A percentile compares a stretch with the other conserved stretches of the same genome.
phyloP scores from a whole-genome alignment of 2,113 vertebrate species.

The Climacteris rufus region DNA sequence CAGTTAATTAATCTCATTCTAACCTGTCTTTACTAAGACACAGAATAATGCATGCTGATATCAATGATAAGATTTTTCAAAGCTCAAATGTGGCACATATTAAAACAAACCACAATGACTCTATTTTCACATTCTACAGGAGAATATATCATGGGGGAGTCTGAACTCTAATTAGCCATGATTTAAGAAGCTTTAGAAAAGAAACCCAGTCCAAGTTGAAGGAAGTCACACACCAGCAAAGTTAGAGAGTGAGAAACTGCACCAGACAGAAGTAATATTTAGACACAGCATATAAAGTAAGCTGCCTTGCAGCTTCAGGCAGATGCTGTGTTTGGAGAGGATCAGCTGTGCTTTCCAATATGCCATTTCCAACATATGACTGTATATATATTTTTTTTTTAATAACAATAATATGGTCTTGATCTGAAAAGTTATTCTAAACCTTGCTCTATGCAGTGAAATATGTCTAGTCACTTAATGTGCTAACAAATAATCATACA shows the following conservation, averaged over 20 bases:
- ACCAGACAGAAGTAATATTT: not conserved
- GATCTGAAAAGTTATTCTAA: not conserved
- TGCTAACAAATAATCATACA: not conserved
- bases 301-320: not conserved
- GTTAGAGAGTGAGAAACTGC: not conserved
- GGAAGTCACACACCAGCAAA: not conserved
- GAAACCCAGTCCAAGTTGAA: not conserved
- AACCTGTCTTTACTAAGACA: not conserved
- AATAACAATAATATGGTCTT: not conserved
- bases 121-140: not conserved
- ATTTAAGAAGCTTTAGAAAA: slow-evolving; percentile 3
- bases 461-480: not conserved
- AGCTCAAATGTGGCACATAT: not conserved
- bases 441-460: not conserved
- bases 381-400: not conserved
- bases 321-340: not conserved
- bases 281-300: not conserved
- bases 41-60: not conserved
- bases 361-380: not conserved
- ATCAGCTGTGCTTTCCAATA: not conserved
- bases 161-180: slow-evolving; percentile 13
- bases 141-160: not conserved
- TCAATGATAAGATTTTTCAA: not conserved
- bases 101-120: not conserved
- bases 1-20: slow-evolving; percentile 22